Conservation (phyloP, 1,140 invertebrate genomes). For the Drosophila lacteicornis region DNA sequence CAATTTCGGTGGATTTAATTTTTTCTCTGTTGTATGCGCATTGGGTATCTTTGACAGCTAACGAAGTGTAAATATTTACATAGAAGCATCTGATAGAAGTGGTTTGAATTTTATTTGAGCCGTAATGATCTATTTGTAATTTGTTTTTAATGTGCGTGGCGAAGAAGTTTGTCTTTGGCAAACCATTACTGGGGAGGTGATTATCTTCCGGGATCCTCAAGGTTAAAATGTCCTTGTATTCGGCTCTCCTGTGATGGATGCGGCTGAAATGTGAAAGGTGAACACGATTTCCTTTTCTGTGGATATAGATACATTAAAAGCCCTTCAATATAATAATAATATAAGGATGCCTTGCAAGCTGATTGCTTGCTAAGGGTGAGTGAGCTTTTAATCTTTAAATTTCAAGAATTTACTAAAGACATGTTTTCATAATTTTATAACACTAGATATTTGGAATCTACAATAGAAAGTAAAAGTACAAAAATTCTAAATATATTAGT, state of each 20-base stretch:
- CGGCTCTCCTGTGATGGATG: constrained; percentile 9
- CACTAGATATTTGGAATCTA: no score
- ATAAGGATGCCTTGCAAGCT: not conserved
- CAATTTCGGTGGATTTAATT: constrained; percentile 19
- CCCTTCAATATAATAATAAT: no score
- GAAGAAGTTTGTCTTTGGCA: constrained; percentile 12
- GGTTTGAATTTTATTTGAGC: constrained; percentile 38
- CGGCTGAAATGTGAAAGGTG: constrained; percentile 1
- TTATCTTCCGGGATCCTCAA: constrained; percentile 15
- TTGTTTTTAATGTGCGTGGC: constrained; percentile 49
- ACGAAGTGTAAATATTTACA: constrained; percentile 80
- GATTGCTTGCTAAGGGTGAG: not conserved
- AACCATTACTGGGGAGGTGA: constrained; percentile 9
- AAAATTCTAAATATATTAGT: not conserved
- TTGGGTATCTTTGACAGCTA: constrained; percentile 71
- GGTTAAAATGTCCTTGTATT: constrained; percentile 17
- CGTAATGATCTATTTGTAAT: constrained; percentile 53
- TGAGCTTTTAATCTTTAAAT: no score
- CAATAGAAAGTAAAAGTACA: not conserved
- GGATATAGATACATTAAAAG: not conserved
- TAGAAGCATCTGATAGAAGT: constrained; percentile 56
- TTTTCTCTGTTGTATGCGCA: constrained; percentile 27
- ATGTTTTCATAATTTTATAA: no score
- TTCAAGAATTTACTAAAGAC: not conserved
- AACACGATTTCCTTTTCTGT: not conserved